phyloP scores from a whole-genome alignment of 1,140 invertebrate species.

The Diprion similis region DNA sequence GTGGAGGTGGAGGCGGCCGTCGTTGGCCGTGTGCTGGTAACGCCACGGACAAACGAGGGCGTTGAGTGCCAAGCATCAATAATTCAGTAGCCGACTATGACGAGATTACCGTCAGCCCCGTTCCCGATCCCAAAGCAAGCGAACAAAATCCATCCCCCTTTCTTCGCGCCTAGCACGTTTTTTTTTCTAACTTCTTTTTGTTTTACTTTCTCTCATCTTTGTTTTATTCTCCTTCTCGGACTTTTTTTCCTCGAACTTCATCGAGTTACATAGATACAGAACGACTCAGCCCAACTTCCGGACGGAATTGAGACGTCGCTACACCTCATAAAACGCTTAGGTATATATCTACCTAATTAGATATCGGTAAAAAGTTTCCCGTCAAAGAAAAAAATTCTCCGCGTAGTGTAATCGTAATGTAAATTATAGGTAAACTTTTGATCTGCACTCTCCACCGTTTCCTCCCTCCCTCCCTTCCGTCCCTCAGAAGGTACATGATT shows the following conservation, averaged over 20 bases:
- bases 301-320: neutral
- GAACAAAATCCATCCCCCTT: constrained; percentile 7
- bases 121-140: neutral
- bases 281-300: neutral
- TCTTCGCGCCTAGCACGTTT: neutral
- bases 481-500: too few relatives aligned
- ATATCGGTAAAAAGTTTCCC: neutral
- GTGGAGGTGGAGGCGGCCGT: neutral
- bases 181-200: neutral
- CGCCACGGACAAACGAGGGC: constrained; percentile 23
- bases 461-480: too few relatives aligned
- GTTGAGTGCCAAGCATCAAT: constrained; percentile 52
- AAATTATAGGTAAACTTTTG: neutral
- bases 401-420: too few relatives aligned
- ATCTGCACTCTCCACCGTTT: neutral
- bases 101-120: constrained; percentile 34
- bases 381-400: neutral
- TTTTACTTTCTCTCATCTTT: neutral
- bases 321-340: neutral
- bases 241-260: neutral
- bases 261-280: too few relatives aligned
- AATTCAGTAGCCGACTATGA: constrained; percentile 55
- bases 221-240: neutral
- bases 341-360: neutral
- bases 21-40: neutral